Evolutionary conservation across 2,113 vertebrate species (phyloP).

Genomic region (Ailuropoda melanoleuca): DNA sequence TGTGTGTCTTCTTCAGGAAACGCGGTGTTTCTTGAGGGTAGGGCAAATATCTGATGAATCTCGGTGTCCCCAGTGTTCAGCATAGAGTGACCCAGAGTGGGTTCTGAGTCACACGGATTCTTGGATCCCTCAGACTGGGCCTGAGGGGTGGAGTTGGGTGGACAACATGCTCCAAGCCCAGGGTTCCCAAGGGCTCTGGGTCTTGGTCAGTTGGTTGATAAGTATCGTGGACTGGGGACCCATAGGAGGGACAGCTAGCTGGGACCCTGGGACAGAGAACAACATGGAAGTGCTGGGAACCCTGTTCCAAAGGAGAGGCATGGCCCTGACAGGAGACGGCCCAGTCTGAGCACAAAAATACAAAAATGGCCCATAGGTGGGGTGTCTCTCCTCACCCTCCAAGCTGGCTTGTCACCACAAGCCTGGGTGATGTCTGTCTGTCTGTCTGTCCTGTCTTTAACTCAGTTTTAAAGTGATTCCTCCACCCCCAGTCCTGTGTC

Average conservation of each 20-base stretch:
- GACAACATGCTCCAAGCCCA: not conserved
- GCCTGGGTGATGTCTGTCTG: not conserved
- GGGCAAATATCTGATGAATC: not conserved
- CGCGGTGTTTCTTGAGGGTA: not conserved
- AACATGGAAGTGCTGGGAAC: not conserved
- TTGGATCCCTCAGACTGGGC: not conserved
- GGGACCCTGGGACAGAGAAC: not conserved
- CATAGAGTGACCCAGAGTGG: not conserved
- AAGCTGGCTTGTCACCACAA: not conserved
- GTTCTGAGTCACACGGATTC: not conserved
- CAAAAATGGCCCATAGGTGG: accelerated
- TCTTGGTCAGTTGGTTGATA: not conserved
- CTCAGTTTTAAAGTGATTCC: not conserved
- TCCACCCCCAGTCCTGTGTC: not conserved
- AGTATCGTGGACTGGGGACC: not conserved
- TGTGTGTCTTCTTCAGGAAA: not conserved
- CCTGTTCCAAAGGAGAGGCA: not conserved
- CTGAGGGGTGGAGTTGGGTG: not conserved
- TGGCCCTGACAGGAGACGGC: not conserved
- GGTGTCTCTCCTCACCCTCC: not conserved
- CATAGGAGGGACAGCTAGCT: too few species aligned
- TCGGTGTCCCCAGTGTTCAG: not conserved
- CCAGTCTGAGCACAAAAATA: not conserved
- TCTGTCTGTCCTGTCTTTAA: constrained; percentile 53
- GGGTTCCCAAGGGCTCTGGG: not conserved